Base-by-base conservation (phyloP, 92 coral and sea anemone genomes). In the Desmophyllum pertusum region DNA sequence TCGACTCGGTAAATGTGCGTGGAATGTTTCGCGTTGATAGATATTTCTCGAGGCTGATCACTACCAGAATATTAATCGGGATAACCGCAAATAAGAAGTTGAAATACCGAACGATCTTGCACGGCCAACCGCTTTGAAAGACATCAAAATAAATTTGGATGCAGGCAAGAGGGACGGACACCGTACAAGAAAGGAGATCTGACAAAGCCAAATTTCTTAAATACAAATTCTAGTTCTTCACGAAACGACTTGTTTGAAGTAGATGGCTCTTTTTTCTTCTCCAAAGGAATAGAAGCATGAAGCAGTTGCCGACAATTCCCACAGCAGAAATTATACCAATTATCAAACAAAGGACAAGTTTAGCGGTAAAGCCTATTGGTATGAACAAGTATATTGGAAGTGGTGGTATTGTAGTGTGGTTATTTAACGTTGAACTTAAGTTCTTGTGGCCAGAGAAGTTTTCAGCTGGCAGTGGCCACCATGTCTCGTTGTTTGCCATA, bases 181-280 rank as follows among this genome's bases (percentile, higher is more conserved):
- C 37, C 37, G 6, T 1, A 18, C 80, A 25, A 2, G 57, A 35
- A 11, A 75, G 23, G 3, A 75, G 38, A 45, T 53, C 80, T 9
- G 80, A 75, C 48, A 75, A 21, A 33, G 80, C 80, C 66, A 75
- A 25, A 15, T 57, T 75, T 14, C 77, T 43, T 25, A 72, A 48
- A 15, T 48, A 43, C 35, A 72, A n/a, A 29, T 72, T 27, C 57
- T 42, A 43, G 77, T 72, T 72, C 36, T 72, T 72, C 77, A 72
- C 15, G 38, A 72, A 72, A 53, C 77, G 57, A 48, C 55, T 72
- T 2, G 77, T n/a, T 3, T 72, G 50, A 13, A 72, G 14, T 2
- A 37, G 77, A 43, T 27, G 14, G 19, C 14, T 72, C 30, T 25
- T n/a, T n/a, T 23, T 39, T 6, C 19, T 41, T 39, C 42, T 39